Percentiles rank a stretch among this genome's conserved stretches.
Conservation (phyloP, 2,888 invertebrate genomes). For the Laothoe populi region DNA sequence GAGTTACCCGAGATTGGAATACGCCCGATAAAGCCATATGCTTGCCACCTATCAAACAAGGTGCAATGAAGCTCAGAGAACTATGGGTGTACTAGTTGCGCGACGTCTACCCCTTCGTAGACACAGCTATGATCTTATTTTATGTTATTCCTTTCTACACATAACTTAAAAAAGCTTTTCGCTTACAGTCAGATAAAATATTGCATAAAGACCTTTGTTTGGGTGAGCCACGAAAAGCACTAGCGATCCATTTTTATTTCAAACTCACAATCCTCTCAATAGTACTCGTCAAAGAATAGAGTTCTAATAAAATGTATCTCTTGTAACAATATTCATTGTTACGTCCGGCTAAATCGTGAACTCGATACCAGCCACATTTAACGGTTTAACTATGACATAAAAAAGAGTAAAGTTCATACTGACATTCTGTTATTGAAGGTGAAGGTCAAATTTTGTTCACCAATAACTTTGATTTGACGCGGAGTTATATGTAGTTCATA, state of each 20-base stretch:
- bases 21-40: too few relatives aligned
- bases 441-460: slow-evolving; percentile 29
- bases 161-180: background rate
- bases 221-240: slow-evolving; percentile 32
- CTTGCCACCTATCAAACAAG: too few relatives aligned
- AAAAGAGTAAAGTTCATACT: slow-evolving; percentile 43
- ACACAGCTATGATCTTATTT: too few relatives aligned
- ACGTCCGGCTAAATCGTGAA: slow-evolving; percentile 64
- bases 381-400: slow-evolving; percentile 79
- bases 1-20: too few relatives aligned
- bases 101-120: too few relatives aligned
- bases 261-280: slow-evolving; percentile 29
- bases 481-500: background rate
- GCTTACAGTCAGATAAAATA: slow-evolving; percentile 6
- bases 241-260: slow-evolving; percentile 35
- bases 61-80: too few relatives aligned
- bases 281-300: slow-evolving; percentile 43
- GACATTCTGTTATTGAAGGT: slow-evolving; percentile 44
- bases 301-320: slow-evolving; percentile 55
- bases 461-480: background rate
- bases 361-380: slow-evolving; percentile 59
- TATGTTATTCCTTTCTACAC: too few relatives aligned
- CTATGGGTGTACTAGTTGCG: too few relatives aligned
- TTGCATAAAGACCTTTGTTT: slow-evolving; percentile 14
- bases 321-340: slow-evolving; percentile 61